These are phyloP conservation scores for Bellardia pandia DNA, from an alignment of 2,888 invertebrate species.

Conservation along the genomic window DNA sequence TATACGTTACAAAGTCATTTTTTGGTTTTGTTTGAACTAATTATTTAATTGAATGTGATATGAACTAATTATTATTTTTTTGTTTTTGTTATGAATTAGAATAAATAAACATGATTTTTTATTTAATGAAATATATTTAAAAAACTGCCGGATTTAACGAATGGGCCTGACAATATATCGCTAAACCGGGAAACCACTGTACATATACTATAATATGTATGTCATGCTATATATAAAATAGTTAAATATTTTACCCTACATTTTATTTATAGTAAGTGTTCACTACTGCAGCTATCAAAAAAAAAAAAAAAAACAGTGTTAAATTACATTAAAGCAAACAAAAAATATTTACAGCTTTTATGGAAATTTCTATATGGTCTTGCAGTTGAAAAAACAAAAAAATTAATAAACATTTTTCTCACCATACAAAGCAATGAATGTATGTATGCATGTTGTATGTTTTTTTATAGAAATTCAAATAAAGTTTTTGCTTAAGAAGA, in stretches of 20 bases:
- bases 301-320: conserved; percentile 18
- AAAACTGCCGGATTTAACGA: too few relatives aligned
- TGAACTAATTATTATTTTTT: too few relatives aligned
- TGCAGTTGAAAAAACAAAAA: conserved; percentile 2
- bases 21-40: too few relatives aligned
- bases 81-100: too few relatives aligned
- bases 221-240: not conserved
- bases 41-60: too few relatives aligned
- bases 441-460: not conserved
- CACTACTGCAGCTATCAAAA: not conserved
- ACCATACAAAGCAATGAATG: conserved; percentile 2
- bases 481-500: not conserved
- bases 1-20: too few relatives aligned
- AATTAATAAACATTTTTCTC: conserved; percentile 36
- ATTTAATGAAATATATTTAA: too few relatives aligned
- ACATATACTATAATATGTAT: too few relatives aligned
- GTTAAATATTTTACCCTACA: conserved; percentile 41
- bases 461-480: conserved; percentile 1
- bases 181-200: too few relatives aligned
- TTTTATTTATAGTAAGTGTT: conserved; percentile 51
- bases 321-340: conserved; percentile 21
- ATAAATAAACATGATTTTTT: too few relatives aligned
- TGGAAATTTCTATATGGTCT: conserved; percentile 25
- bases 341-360: conserved; percentile 24
- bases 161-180: too few relatives aligned